These are phyloP conservation scores for Thunnus maccoyii DNA, from an alignment of 2,113 vertebrate species.

Conservation along the genomic window DNA sequence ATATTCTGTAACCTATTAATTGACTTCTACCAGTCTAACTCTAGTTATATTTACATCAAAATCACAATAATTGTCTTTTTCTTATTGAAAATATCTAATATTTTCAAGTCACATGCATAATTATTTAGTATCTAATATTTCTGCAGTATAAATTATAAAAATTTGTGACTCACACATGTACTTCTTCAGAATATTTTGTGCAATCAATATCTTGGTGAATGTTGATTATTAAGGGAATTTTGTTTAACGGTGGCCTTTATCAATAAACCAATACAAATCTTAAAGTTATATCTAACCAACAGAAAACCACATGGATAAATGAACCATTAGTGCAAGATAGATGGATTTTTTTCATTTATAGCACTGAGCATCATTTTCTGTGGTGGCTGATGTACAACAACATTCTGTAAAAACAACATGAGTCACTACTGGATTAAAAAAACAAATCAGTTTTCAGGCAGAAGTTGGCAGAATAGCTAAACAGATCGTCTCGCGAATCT, in stretches of 20 bases:
- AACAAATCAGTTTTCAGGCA: neutral
- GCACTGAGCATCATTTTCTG: neutral
- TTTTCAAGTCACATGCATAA: too few species aligned
- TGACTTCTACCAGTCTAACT: too few species aligned
- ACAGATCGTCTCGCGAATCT: constrained; percentile 10
- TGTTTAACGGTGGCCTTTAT: neutral
- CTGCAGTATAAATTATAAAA: too few species aligned
- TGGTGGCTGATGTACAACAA: neutral
- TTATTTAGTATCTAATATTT: too few species aligned
- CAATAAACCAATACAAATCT: neutral
- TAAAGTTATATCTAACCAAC: neutral
- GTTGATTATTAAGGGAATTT: neutral
- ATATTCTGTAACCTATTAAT: too few species aligned
- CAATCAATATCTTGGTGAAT: neutral
- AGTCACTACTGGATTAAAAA: constrained; percentile 1
- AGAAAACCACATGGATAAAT: neutral
- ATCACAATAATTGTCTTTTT: too few species aligned
- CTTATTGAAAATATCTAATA: too few species aligned
- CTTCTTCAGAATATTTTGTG: neutral
- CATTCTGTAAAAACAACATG: neutral
- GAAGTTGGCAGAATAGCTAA: constrained; percentile 1
- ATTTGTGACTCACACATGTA: neutral
- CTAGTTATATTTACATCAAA: too few species aligned
- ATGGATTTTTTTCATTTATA: neutral
- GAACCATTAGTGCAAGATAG: neutral